phyloP scores from a whole-genome alignment of 35 echinoderm and acorn worm genomes.

The Heliocidaris erythrogramma region DNA sequence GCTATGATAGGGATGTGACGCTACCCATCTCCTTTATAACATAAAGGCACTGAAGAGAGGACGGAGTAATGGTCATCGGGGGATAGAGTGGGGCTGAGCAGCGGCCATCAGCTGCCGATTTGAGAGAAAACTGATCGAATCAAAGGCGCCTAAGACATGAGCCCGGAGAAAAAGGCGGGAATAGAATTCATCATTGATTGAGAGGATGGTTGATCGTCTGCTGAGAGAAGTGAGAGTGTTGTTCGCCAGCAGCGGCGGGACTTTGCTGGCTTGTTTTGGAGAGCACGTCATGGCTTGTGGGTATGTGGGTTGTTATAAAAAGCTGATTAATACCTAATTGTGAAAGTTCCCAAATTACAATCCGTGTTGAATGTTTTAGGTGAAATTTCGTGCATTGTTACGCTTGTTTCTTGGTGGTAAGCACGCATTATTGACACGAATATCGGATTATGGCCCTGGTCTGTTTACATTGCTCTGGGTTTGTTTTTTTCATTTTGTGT shows the following conservation, averaged over 20 bases:
- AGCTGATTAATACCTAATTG: not conserved
- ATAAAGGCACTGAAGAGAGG: not conserved
- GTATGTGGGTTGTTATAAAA: not conserved
- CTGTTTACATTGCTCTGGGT: not conserved
- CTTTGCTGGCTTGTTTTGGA: not conserved
- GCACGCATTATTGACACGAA: constrained; percentile 1
- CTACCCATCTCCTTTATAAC: not conserved
- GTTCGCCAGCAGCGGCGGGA: not conserved
- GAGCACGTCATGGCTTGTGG: not conserved
- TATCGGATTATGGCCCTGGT: not conserved
- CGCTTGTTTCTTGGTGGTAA: not conserved
- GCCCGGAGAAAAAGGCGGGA: not conserved
- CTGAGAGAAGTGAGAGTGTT: not conserved
- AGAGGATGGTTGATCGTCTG: not conserved
- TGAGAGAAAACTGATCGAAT: constrained; percentile 11
- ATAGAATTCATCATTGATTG: not conserved
- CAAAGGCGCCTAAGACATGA: not conserved
- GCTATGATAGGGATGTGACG: not conserved
- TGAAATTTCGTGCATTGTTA: not conserved
- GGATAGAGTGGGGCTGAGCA: not conserved
- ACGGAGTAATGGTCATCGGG: not conserved
- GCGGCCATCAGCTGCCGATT: constrained; percentile 5
- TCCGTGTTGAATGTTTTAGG: not conserved
- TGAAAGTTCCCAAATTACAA: not conserved
- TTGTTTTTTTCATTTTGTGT: not conserved